Evolutionary conservation across 2,888 invertebrate genomes (phyloP).

Genomic region (Phrixothrix hirtus): DNA sequence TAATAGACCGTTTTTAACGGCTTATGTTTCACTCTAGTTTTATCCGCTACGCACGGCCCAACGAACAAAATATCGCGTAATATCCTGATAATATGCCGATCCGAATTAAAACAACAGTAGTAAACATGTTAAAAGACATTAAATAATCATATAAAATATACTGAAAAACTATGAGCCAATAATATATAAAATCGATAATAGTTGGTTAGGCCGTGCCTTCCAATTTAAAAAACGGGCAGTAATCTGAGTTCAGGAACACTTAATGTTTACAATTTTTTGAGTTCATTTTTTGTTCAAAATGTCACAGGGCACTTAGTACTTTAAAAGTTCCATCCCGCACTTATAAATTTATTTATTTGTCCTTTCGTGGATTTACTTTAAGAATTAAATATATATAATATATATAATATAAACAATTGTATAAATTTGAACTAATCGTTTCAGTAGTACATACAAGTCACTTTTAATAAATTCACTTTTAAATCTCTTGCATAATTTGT

Average conservation of each 20-base stretch:
- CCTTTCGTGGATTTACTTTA: constrained; percentile 45
- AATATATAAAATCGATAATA: constrained; percentile 39
- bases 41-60: constrained; percentile 41
- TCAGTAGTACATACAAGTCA: constrained; percentile 37
- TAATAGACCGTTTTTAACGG: constrained; percentile 38
- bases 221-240: constrained; percentile 11
- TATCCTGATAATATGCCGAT: constrained; percentile 33
- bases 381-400: constrained; percentile 51
- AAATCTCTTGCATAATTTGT: constrained; percentile 13
- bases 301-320: constrained; percentile 43
- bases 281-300: constrained; percentile 38
- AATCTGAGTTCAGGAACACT: constrained; percentile 31
- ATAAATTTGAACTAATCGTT: constrained; percentile 54
- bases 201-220: constrained; percentile 35
- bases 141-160: constrained; percentile 52
- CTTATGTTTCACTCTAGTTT: constrained; percentile 26
- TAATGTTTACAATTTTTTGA: constrained; percentile 43
- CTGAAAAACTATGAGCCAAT: constrained; percentile 46
- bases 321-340: constrained; percentile 37
- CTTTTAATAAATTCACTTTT: constrained; percentile 41
- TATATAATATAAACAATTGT: constrained; percentile 49
- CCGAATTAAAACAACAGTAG: constrained; percentile 46
- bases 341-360: constrained; percentile 34
- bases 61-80: constrained; percentile 42
- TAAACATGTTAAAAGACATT: constrained; percentile 47